These are phyloP conservation scores for Cheirogaleus medius DNA, from an alignment of 2,113 vertebrate genomes.

Conservation along the genomic window DNA sequence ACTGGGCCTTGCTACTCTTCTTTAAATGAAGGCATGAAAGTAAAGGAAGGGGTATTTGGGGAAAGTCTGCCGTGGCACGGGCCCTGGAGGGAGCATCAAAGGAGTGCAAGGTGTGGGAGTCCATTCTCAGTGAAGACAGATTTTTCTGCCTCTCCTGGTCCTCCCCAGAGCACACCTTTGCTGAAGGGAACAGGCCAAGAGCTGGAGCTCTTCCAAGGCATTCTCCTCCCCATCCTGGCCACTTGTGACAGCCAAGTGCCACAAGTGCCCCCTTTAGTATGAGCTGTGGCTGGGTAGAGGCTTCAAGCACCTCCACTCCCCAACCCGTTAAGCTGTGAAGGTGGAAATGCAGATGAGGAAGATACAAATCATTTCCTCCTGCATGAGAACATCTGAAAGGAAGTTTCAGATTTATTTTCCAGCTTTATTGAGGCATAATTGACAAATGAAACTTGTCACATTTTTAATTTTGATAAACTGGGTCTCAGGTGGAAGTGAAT, in stretches of 20 bases:
- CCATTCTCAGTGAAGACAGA: not conserved
- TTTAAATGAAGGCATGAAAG: not conserved
- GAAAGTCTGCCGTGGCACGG: fast-evolving
- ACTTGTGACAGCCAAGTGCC: not conserved
- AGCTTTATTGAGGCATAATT: not conserved
- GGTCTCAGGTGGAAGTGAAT: not conserved
- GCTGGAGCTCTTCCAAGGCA: not conserved
- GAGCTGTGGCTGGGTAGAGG: not conserved
- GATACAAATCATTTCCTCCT: not conserved
- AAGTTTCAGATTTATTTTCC: not conserved
- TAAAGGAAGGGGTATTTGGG: not conserved
- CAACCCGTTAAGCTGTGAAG: not conserved
- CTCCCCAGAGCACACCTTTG: not conserved
- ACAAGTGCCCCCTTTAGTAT: not conserved
- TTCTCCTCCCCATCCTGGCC: not conserved
- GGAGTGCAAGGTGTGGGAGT: no score
- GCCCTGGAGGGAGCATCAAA: not conserved
- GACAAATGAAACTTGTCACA: not conserved
- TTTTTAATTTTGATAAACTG: not conserved
- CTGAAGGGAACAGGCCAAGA: not conserved
- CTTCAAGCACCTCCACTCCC: not conserved
- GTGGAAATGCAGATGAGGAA: not conserved
- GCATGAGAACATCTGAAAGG: not conserved
- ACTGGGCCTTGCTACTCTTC: not conserved
- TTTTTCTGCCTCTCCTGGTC: fast-evolving